A percentile compares a stretch with the other conserved stretches of the same genome.
These are phyloP conservation scores for Aviceda subcristata DNA, from an alignment of 2,113 vertebrate species.

Conservation along the genomic window DNA sequence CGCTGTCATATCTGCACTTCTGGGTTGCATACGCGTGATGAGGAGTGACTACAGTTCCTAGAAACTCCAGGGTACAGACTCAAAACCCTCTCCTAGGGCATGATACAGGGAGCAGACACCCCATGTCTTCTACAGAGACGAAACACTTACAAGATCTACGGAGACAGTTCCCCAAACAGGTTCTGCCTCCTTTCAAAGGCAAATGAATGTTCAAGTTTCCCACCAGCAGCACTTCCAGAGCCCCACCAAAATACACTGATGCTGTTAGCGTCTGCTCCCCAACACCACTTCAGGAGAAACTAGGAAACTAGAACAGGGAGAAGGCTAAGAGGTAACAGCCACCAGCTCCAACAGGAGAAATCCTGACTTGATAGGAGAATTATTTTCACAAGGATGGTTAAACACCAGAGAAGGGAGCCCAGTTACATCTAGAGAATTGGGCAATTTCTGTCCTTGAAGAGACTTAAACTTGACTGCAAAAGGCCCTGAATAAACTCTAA, in stretches of 20 bases:
- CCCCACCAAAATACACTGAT: rapidly evolving
- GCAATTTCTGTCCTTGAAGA: neutral
- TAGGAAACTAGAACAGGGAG: neutral
- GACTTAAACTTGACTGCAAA: neutral
- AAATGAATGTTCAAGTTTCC: rapidly evolving
- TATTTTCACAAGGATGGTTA: neutral
- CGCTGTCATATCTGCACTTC: rapidly evolving
- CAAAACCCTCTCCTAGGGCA: neutral
- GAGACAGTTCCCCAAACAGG: neutral
- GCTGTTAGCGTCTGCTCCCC: neutral
- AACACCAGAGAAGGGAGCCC: neutral
- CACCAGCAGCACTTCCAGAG: neutral
- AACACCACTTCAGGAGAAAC: rapidly evolving
- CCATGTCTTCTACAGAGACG: neutral
- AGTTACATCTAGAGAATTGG: neutral
- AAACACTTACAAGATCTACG: neutral
- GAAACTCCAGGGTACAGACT: neutral
- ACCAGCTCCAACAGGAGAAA: neutral
- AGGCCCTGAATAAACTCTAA: neutral
- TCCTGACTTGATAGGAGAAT: neutral
- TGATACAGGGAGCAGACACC: rapidly evolving
- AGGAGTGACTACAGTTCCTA: neutral
- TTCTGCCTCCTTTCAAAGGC: neutral
- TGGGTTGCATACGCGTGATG: rapidly evolving
- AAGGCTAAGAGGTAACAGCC: neutral